Evolutionary conservation across 1,140 invertebrate species (phyloP).

Genomic region (Drosophila serrata): DNA sequence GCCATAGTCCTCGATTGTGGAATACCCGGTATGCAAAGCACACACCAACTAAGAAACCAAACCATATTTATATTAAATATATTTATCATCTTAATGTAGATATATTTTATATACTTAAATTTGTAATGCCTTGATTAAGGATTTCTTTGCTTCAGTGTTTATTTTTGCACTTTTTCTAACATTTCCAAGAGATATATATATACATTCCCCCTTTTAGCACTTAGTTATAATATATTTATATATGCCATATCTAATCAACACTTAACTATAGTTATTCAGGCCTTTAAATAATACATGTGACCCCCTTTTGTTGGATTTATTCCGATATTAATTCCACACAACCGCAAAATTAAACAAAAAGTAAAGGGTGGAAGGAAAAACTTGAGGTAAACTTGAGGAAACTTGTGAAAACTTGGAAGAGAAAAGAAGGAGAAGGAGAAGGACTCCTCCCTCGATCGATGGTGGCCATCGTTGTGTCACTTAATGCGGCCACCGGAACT

Average conservation of each 20-base stretch:
- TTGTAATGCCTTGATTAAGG: not conserved
- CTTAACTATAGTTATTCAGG: not conserved
- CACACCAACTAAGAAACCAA: not conserved
- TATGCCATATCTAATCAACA: not conserved
- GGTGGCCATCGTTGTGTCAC: constrained; percentile 14
- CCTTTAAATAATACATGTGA: not conserved
- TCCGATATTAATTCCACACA: constrained; percentile 1
- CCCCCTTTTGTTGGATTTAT: not conserved
- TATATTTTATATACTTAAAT: not conserved
- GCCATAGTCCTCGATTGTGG: not conserved
- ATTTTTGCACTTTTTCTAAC: too few relatives aligned
- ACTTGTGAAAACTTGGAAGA: not conserved
- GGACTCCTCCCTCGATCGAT: not conserved
- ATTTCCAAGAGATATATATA: too few relatives aligned
- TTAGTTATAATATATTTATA: not conserved
- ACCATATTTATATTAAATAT: not conserved
- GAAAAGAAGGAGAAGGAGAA: too few relatives aligned
- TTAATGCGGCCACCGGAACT: constrained; percentile 16
- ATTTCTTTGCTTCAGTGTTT: too few relatives aligned
- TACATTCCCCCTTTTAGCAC: not conserved
- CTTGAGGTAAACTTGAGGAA: constrained; percentile 6
- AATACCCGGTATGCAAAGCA: not conserved
- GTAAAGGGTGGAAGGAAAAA: not conserved
- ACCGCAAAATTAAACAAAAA: constrained; percentile 5
- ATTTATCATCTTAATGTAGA: not conserved